A percentile compares a stretch with the other conserved stretches of the same genome.
Evolutionary conservation across 2,113 vertebrate species (phyloP).

Genomic region (Nesogale talazaci): DNA sequence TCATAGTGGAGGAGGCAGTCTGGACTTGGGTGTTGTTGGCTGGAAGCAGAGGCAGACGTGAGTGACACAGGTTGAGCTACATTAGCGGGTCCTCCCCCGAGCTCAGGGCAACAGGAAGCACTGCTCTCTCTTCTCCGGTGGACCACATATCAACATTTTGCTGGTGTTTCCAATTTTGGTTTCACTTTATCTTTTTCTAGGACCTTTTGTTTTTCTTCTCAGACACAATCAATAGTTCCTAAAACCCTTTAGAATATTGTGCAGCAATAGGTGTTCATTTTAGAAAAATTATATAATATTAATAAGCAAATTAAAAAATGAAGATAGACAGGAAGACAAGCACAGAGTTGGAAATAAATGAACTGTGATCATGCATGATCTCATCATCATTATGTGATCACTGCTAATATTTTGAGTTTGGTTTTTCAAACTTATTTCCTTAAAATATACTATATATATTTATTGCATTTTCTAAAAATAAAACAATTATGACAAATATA

Average conservation of each 20-base stretch:
- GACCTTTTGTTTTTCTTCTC: not conserved
- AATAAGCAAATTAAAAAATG: not conserved
- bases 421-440: not conserved
- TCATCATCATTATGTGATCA: not conserved
- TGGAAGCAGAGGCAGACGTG: not conserved
- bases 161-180: not conserved
- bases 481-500: not conserved
- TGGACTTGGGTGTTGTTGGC: not conserved
- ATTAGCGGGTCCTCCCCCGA: not conserved
- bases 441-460: too few species aligned
- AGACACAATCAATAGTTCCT: not conserved
- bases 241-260: not conserved
- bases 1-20: not conserved
- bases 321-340: not conserved
- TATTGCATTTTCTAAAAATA: slow-evolving; percentile 10
- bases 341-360: not conserved
- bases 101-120: rapidly evolving
- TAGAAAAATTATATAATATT: not conserved
- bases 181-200: not conserved
- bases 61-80: not conserved
- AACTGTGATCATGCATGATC: not conserved
- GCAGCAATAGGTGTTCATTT: not conserved
- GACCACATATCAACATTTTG: not conserved
- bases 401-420: not conserved
- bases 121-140: too few species aligned